These are phyloP conservation scores for Temnothorax unifasciatus DNA, from an alignment of 2,888 invertebrate genomes.

Conservation along the genomic window DNA sequence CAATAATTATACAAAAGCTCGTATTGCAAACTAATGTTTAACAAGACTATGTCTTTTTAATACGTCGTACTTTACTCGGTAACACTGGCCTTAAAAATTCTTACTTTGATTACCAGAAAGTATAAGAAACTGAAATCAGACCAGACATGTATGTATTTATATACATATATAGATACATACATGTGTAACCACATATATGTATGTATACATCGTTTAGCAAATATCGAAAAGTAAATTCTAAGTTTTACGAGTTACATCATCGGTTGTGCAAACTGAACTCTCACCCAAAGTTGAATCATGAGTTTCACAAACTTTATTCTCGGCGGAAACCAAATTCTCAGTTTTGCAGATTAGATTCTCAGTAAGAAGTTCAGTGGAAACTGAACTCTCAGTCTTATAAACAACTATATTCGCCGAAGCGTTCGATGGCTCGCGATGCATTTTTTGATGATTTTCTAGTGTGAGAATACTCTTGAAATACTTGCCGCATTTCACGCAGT, in stretches of 20 bases:
- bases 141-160: background rate
- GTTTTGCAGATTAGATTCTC: conserved; percentile 18
- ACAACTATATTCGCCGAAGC: background rate
- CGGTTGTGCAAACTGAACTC: conserved; percentile 32
- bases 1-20: background rate
- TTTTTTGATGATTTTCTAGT: conserved; percentile 78
- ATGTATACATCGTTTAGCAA: background rate
- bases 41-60: background rate
- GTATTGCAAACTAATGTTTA: conserved; percentile 11
- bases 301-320: background rate
- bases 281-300: background rate
- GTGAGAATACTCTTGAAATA: conserved; percentile 81
- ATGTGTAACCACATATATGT: too few relatives aligned
- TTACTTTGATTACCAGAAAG: background rate
- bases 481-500: conserved; percentile 80
- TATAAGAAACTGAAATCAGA: conserved; percentile 2
- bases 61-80: background rate
- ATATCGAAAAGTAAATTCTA: conserved; percentile 14
- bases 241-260: conserved; percentile 7
- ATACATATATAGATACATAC: too few relatives aligned
- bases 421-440: conserved; percentile 37
- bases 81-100: conserved; percentile 1
- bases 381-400: conserved; percentile 6
- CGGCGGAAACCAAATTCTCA: conserved; percentile 13
- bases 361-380: background rate